Base-by-base conservation (phyloP, 2,888 invertebrate species). In the Branchellion lobata region DNA sequence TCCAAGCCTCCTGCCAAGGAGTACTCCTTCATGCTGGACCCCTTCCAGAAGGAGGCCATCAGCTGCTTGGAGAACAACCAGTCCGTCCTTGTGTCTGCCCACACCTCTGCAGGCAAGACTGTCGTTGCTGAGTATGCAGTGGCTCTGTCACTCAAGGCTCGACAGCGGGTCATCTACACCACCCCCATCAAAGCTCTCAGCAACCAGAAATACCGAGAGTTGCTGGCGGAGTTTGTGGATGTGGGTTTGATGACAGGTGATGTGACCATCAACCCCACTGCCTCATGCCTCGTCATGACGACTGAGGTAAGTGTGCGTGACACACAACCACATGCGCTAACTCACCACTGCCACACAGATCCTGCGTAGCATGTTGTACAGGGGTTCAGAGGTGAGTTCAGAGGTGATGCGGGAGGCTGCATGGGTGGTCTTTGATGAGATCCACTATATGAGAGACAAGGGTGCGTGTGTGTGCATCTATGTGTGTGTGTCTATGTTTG, bases 391-490 rank as follows among this genome's bases (percentile, higher is more conserved):
- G 90, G 92, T 99, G 31, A 97, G 99, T 74, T 96, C 96, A 57
- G 97, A 99, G 90, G 92, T 99, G 31, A 97, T 97, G 94, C 91
- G 97, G 81, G 99, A 99, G 91, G 97, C 99, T 0, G 98, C 97
- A 75, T 99, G 99, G 99, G 99, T 99, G 0, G 91, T 99, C 78
- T 99, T 99, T 89, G 99, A 99, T 87, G 99, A 99, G 89, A 99
- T 99, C 85, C 99, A 99, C 89, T 99, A 99, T 87, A 99, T 99
- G 99, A 91, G 99, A 85, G 97, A 99, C 87, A 97, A 97, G 89
- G 86, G 87, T 87, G 78, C 21, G n/a, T 29, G 51, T 53, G n/a
- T n/a, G 36, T 65, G 24, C 65, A 8, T 65, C 21, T 5, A 11
- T 65, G 14, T 40, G 14, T 40, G 40, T 40, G 14, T 5, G 5